Base-by-base conservation (phyloP, 2,113 vertebrate genomes). In the Leptobrachium ailaonicum region DNA sequence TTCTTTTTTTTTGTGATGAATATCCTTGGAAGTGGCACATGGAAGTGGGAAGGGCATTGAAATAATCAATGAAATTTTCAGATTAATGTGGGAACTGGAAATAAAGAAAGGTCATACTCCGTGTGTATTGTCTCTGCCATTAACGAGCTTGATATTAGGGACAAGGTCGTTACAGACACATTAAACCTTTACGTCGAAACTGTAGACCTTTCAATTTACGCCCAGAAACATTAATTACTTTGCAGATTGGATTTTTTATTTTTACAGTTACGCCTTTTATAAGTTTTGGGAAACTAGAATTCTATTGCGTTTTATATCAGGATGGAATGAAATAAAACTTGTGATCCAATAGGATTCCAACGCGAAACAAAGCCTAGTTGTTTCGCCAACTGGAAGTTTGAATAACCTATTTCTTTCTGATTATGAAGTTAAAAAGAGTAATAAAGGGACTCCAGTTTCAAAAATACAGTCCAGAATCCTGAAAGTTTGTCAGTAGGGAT, bases 21-120 rank as follows among this genome's bases (percentile, higher is more conserved):
- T 87, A 91, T 86, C 83, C 73, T 40, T 82, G 84, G 88, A 78
- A 79, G 85, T 89, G 89, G 85, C 86, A 87, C 76, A 72, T 85
- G 75, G 87, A 82, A 89, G 83, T 87, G 86, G 84, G 66, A 84
- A 89, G 79, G 87, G 83, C 76, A 83, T 82, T 79, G 67, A 77
- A 66, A 79, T 88, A 87, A 87, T 89, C 78, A 82, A 79, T 85
- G 67, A 82, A 88, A 32, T 32, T 90, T 90, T 85, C 75, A 73
- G 56, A 84, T 86, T 71, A 81, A 63, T 89, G 75, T 84, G 75
- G 87, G 88, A 87, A 86, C 81, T 85, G 40, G 66, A 80, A 41
- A 74, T 82, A 71, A 82, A 90, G 86, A 70, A 20, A 63, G 66
- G 80, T 82, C 72, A 68, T 81, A 13, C 73, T 14, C 64, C 75